Conservation (phyloP, 1,140 invertebrate genomes). For the Myzus persicae region DNA sequence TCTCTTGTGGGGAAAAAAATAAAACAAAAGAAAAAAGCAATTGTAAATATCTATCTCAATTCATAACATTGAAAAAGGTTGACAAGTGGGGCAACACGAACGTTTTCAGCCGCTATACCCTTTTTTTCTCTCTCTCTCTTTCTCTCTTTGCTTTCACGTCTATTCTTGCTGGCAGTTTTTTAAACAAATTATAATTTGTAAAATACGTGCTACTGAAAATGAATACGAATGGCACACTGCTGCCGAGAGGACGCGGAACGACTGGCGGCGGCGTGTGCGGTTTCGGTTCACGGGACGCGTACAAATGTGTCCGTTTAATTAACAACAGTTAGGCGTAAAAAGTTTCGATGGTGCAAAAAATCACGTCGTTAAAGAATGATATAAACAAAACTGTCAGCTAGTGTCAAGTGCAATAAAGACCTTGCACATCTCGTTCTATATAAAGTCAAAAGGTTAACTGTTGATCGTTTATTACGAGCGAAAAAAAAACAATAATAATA, state of each 20-base stretch:
- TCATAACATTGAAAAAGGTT: constrained; percentile 46
- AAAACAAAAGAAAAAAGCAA: neutral
- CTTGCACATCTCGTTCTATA: neutral
- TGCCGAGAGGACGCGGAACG: neutral
- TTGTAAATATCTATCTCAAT: constrained; percentile 21
- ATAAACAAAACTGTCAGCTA: constrained; percentile 39
- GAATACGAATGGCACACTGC: constrained; percentile 21
- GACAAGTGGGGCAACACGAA: constrained; percentile 12
- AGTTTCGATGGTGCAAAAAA: constrained; percentile 31
- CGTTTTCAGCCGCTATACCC: constrained; percentile 1
- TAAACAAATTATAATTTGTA: constrained; percentile 44
- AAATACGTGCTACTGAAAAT: constrained; percentile 37
- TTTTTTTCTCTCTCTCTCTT: neutral
- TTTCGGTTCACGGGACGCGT: constrained; percentile 23
- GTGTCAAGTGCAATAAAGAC: constrained; percentile 39
- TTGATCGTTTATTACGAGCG: constrained; percentile 17
- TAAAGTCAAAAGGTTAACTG: constrained; percentile 48
- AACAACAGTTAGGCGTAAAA: constrained; percentile 39
- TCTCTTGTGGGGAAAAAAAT: neutral
- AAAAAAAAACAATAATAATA: constrained; percentile 41
- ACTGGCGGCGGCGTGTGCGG: neutral
- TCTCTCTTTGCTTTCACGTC: neutral
- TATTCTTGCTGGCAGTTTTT: constrained; percentile 13
- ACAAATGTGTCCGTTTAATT: constrained; percentile 33
- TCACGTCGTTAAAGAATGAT: constrained; percentile 34